These are phyloP conservation scores for Caenorhabditis imperialis DNA, from an alignment of 2,888 invertebrate species.

Conservation along the genomic window DNA sequence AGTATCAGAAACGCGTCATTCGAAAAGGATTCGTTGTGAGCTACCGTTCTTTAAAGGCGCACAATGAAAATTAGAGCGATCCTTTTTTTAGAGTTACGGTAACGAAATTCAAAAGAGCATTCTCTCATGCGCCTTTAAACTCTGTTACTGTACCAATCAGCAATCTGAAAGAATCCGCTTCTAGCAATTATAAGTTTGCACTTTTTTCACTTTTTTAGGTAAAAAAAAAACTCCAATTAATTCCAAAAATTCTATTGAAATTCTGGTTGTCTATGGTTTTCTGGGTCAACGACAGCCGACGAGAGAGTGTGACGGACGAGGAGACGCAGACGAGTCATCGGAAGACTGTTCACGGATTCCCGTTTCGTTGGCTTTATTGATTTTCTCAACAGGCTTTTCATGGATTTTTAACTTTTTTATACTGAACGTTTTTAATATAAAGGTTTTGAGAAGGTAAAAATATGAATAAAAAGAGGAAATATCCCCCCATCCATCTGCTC, in stretches of 20 bases:
- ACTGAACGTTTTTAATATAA: no score
- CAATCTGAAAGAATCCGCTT: no score
- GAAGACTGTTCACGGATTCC: conserved; percentile 20
- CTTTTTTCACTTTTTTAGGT: not conserved
- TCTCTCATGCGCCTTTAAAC: no score
- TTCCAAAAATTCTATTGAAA: not conserved
- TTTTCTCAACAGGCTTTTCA: not conserved
- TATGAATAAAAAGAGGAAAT: not conserved
- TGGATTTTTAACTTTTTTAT: conserved; percentile 4
- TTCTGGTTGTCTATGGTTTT: not conserved
- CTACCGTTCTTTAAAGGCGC: no score
- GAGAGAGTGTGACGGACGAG: not conserved
- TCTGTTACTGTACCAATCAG: no score
- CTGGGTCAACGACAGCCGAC: conserved; percentile 6
- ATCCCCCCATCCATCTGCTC: conserved; percentile 6
- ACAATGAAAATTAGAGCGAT: no score
- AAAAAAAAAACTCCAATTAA: not conserved
- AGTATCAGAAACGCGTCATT: no score
- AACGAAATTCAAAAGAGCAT: no score
- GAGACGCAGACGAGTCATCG: conserved; percentile 8
- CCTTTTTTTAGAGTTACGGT: no score
- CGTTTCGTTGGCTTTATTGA: conserved; percentile 5
- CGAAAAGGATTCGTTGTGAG: no score
- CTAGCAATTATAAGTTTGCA: no score
- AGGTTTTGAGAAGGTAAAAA: no score